These are phyloP conservation scores for Cuniculus paca DNA, from an alignment of 2,797 vertebrate species.

Conservation along the genomic window DNA sequence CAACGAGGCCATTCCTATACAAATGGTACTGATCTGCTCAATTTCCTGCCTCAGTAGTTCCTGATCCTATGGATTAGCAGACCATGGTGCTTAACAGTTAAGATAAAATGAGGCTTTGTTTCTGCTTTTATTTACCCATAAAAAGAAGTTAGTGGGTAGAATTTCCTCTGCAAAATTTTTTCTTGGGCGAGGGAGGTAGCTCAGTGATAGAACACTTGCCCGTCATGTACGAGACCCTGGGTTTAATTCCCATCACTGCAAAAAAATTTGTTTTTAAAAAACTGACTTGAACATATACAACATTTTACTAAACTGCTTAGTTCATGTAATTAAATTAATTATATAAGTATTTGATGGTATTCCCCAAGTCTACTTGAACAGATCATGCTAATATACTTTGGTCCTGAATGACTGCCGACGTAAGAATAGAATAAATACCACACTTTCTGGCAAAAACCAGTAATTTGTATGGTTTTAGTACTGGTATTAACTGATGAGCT, in stretches of 20 bases:
- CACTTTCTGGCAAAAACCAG: slow-evolving; percentile 63
- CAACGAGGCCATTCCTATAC: slow-evolving; percentile 56
- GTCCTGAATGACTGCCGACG: slow-evolving; percentile 41
- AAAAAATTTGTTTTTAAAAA: slow-evolving; percentile 32
- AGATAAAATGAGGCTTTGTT: slow-evolving; percentile 54
- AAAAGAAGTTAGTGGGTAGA: slow-evolving; percentile 52
- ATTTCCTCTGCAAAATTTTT: slow-evolving; percentile 45
- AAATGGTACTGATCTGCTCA: slow-evolving; percentile 46
- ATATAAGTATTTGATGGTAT: slow-evolving; percentile 63
- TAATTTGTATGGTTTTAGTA: slow-evolving; percentile 52
- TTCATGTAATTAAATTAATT: slow-evolving; percentile 25
- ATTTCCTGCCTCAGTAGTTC: slow-evolving; percentile 33
- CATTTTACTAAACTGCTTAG: slow-evolving; percentile 62
- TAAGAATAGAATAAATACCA: slow-evolving; percentile 54
- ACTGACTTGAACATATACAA: slow-evolving; percentile 45
- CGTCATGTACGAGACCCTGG: background rate
- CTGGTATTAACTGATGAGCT: slow-evolving; percentile 6
- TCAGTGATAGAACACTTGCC: background rate
- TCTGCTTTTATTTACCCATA: slow-evolving; percentile 7
- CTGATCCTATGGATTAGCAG: slow-evolving; percentile 40
- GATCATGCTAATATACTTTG: slow-evolving; percentile 60
- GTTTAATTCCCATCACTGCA: background rate
- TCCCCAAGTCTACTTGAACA: slow-evolving; percentile 49
- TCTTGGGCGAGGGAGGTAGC: background rate
- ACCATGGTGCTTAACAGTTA: slow-evolving; percentile 54